Evolutionary conservation across 2,888 invertebrate genomes (phyloP), one percentile per base, ranked within the genome.

Genomic region (Chironomus riparius): DNA sequence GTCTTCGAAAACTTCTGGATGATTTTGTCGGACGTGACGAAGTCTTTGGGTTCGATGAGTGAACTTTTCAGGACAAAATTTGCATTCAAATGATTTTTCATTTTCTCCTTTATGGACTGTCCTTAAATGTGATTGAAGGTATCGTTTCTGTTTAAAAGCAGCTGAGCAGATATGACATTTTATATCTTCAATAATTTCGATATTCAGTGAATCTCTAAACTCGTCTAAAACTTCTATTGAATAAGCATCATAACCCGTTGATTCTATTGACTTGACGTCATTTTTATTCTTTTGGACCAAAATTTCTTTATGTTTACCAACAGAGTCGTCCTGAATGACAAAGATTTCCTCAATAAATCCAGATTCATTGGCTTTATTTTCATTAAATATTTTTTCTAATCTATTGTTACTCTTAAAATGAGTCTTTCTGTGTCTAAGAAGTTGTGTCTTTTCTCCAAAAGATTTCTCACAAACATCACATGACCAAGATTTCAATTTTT

Each of bases 111-210:
- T 18, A 22, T 70, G 70, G 13, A 70, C 22, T 3, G 70, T 70
- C 22, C 22, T 21, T 2, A 22, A 56, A 82, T 79, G 75, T 78
- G 80, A 65, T 81, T 81, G 70, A 82, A 80, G 18, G 18, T 68
- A 68, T 81, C 82, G 62, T 79, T 80, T n/a, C 81, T 80, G 75
- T 80, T 81, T 50, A 80, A 80, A 73, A 81, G 80, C 5, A 79
- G 78, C 5, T 79, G 70, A 18, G 80, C 78, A 78, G 81, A 81
- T 3, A 78, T 78, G 24, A 10, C 56, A 78, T 21, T 0, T 24
- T 70, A 47, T 47, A 5, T 70, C 22, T 48, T 70, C 47, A 22
- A 18, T 3, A 4, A 18, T 3, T 13, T 68, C 38, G 4, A 68
- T 4, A 13, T 2, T 22, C 2, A 13, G 2, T 65, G 21, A 65